These are phyloP conservation scores for Ochlodes sylvanus DNA, from an alignment of 2,888 invertebrate species.

Conservation along the genomic window DNA sequence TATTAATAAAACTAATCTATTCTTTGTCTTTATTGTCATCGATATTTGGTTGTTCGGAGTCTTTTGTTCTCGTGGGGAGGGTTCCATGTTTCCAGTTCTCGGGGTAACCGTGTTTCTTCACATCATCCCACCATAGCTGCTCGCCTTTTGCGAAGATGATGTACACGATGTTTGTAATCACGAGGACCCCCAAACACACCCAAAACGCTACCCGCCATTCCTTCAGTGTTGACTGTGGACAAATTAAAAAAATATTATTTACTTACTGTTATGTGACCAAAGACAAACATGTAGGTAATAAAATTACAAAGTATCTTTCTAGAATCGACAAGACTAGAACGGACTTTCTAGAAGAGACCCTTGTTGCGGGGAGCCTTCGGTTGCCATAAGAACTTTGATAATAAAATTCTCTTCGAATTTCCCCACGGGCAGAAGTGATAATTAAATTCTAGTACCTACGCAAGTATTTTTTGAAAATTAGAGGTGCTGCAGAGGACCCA, in stretches of 20 bases:
- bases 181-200: conserved; percentile 89
- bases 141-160: conserved; percentile 90
- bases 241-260: conserved; percentile 39
- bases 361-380: no score
- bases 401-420: no score
- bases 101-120: conserved; percentile 77
- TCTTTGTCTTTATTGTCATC: conserved; percentile 51
- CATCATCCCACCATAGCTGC: conserved; percentile 90
- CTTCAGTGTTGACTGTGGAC: conserved; percentile 82
- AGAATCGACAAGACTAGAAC: no score
- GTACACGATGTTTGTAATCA: conserved; percentile 88
- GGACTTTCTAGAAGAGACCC: no score
- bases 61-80: conserved; percentile 56
- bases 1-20: conserved; percentile 13
- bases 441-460: no score
- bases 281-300: no score
- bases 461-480: no score
- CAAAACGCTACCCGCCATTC: conserved; percentile 93
- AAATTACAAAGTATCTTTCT: no score
- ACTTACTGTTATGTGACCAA: no score
- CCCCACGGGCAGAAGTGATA: no score
- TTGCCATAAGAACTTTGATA: no score
- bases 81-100: conserved; percentile 71
- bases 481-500: no score
- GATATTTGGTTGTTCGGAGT: conserved; percentile 58